Base-by-base conservation (phyloP, 1,140 invertebrate species). In the Wiebesia pumilae region DNA sequence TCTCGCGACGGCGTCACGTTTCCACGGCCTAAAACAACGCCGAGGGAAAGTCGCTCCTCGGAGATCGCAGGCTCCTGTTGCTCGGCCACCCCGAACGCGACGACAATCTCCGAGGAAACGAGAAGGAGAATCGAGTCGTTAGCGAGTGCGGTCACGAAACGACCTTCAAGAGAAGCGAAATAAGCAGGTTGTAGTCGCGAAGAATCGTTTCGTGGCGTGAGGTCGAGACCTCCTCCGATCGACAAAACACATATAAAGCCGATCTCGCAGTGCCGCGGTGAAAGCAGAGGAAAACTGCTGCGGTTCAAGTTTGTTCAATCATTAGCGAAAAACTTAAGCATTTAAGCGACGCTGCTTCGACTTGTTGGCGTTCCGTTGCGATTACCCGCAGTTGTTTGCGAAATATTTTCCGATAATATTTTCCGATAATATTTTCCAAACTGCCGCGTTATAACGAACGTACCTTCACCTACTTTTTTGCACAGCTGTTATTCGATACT, bases 11-110 rank as follows among this genome's bases (percentile, higher is more conserved):
- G 30, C 78, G 78, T 81, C 89, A 79, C 84, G 69, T 85, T 79
- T 77, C 81, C 71, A 12, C 24, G 77, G 89, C 90, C 89, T 90
- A 89, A 90, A 90, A 90, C 89, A 90, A 90, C 89, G 83, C 69
- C 4, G 40, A 43, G 77, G 54, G 38, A 78, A 84, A 87, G 85
- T 90, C 84, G 80, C 40, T 51, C 75, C 65, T 71, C 58, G 81
- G 83, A 54, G 73, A 84, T 43, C 71, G 19, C 16, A 40, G 38
- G 3, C 24, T 43, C 16, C 77, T 65, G 62, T 40, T 47, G 40
- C 40, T 69, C 4, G 82, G 73, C 77, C 77, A 80, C 84, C 62
- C 84, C 33, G 33, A 30, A 33, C n/a, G 58, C 27, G 33, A 83
- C 24, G 82, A 84, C 71, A 58, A 73, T 54, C 81, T 54, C 67